Conservation (phyloP, 1,140 invertebrate genomes). For the Panonychus citri region DNA sequence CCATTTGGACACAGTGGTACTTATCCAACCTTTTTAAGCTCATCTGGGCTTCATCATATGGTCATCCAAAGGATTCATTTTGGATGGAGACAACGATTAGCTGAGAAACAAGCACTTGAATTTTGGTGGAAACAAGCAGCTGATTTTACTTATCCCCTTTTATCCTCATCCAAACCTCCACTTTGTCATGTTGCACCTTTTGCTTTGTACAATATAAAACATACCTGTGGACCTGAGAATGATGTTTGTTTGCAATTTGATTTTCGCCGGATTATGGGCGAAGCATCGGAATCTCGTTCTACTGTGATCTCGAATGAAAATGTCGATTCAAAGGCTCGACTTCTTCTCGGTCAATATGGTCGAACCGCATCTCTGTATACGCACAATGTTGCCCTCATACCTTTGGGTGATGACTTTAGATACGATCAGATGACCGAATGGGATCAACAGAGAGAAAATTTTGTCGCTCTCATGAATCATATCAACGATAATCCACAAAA, state of each 20-base stretch:
- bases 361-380: conserved; percentile 62
- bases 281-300: conserved; percentile 68
- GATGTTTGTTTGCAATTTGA: conserved; percentile 20
- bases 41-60: conserved; percentile 36
- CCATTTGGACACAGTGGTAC: conserved; percentile 58
- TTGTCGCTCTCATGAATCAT: conserved; percentile 59
- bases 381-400: conserved; percentile 69
- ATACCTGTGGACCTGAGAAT: conserved; percentile 70
- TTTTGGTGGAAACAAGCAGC: conserved; percentile 66
- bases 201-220: conserved; percentile 83
- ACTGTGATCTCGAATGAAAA: conserved; percentile 59
- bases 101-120: conserved; percentile 54
- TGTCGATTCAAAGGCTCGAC: conserved; percentile 54
- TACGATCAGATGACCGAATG: conserved; percentile 65
- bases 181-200: conserved; percentile 77
- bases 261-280: conserved; percentile 45
- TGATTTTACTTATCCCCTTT: conserved; percentile 22
- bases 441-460: conserved; percentile 76
- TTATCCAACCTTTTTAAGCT: conserved; percentile 51
- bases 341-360: conserved; percentile 61
- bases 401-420: conserved; percentile 73
- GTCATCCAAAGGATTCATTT: conserved; percentile 27
- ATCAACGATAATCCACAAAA: conserved; percentile 41
- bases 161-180: conserved; percentile 24
- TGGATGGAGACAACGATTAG: conserved; percentile 68